Evolutionary conservation across 2,888 invertebrate species (phyloP), one percentile per base, ranked within the genome.

Genomic region (Orthonychiurus folsomi): DNA sequence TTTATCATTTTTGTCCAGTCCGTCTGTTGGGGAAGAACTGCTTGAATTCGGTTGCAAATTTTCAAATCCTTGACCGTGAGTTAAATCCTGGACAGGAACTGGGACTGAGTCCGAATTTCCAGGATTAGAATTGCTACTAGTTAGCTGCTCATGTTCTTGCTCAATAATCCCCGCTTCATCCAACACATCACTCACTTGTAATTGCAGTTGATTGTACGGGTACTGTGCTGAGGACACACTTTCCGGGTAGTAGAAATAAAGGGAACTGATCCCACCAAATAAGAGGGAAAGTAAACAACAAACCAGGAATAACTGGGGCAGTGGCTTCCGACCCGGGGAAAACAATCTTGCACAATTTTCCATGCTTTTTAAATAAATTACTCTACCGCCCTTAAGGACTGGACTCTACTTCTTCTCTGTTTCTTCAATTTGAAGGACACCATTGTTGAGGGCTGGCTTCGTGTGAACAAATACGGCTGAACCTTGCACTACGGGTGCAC

Each of bases 231-330:
- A 3, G 21, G 20, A n/a, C 21, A 47, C 24, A 20, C 64, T 59
- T 15, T 64, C 64, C 28, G 72, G 72, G 56, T 68, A 70, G 63
- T 71, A 71, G 57, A 71, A 67, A 56, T 69, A 71, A 15, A 69
- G 15, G 15, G 68, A 66, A 25, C 68, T 66, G 56, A 73, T 66
- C 26, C 67, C 65, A 20, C 71, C 71, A 56, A 70, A 65, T 56
- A 69, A 64, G 21, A 70, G 55, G 5, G 71, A 69, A 61, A 71
- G 69, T 37, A 71, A 56, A 58, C 66, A 69, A 61, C 70, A 71
- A 37, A 37, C 15, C 9, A 37, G 37, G 37, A 37, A 37, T 37
- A 37, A 37, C 15, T 37, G 37, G 15, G 37, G 37, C 37, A 9
- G 5, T 37, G 5, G 37, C 37, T 15, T 5, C 37, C 5, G 37